Base-by-base conservation (phyloP, 2,113 vertebrate genomes). In the Gobius niger region DNA sequence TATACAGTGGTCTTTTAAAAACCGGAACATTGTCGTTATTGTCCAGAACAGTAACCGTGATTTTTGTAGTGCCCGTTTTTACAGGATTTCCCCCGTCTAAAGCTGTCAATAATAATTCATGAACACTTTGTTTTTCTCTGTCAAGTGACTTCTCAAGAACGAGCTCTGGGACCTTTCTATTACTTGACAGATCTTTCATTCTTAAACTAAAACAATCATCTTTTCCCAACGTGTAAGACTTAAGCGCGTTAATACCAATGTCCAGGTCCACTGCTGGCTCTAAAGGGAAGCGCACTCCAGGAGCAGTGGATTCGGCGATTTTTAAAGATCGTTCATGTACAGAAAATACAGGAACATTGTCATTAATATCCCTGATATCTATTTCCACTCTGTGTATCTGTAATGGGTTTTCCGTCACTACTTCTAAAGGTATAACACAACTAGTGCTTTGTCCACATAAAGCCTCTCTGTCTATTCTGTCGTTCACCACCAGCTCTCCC, bases 11-110 rank as follows among this genome's bases (percentile, higher is more conserved):
- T 14, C 88, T 88, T 44, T 91, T 81, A 51, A 95, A 98, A 41
- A 91, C 84, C 0, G 96, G 95, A 4, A 92, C 87, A 11, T 98
- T 96, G 77, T 98, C 96, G 63, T 96, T 98, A 41, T 85, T 88
- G 68, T 98, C 96, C 0, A 88, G 70, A 0, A 91, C 84, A 1
- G 51, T 77, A 8, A 91, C 67, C 9, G 8, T 65, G 7, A 91
- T 84, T 15, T 86, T 41, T 14, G 78, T 46, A 2, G 85, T 88
- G 1, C 88, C 90, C 15, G 79, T 77, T 77, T 69, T 87, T 0
- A 78, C 78, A 0, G 90, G 87, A 63, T 84, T 90, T 0, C 90
- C 90, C 5, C 89, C 90, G 18, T 91, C 90, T 15, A 84, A 44
- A 0, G 88, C 90, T 5, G 83, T 90, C 4, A 97, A 76, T 0